These are phyloP conservation scores for Epirrita christyi DNA, from an alignment of 2,888 invertebrate species.

Conservation along the genomic window DNA sequence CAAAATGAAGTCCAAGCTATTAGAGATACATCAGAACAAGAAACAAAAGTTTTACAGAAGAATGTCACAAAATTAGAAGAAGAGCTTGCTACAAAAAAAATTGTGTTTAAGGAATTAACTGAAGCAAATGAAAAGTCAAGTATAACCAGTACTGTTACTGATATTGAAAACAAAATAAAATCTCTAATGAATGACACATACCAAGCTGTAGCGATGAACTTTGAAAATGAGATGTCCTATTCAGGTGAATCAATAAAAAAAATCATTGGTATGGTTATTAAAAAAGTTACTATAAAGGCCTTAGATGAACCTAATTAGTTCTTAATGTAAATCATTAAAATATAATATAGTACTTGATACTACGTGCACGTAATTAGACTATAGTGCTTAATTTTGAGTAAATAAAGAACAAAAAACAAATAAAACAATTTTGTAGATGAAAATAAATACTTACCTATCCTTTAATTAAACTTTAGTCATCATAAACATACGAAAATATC, in stretches of 20 bases:
- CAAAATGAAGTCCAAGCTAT: constrained; percentile 49
- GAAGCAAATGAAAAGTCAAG: constrained; percentile 32
- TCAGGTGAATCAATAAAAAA: constrained; percentile 63
- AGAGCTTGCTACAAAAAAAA: constrained; percentile 33
- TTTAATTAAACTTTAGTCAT: too few species aligned
- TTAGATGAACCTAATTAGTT: constrained; percentile 42
- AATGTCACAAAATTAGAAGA: constrained; percentile 50
- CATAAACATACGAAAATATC: too few species aligned
- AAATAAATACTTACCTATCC: too few species aligned
- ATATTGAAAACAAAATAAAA: constrained; percentile 57
- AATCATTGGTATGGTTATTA: constrained; percentile 64
- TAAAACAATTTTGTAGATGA: too few species aligned
- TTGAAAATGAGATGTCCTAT: constrained; percentile 58
- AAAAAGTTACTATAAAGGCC: constrained; percentile 64
- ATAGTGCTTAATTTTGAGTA: too few species aligned
- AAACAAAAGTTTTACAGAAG: constrained; percentile 39
- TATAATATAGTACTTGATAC: neutral
- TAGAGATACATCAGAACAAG: constrained; percentile 38
- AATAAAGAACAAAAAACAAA: too few species aligned
- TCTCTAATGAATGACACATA: constrained; percentile 74
- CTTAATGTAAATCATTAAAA: neutral
- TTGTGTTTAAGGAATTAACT: constrained; percentile 11
- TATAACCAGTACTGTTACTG: constrained; percentile 23
- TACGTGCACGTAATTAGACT: neutral
- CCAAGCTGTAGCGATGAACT: constrained; percentile 62